Conservation (phyloP, 1,140 invertebrate species). For the Oppia nitens region DNA sequence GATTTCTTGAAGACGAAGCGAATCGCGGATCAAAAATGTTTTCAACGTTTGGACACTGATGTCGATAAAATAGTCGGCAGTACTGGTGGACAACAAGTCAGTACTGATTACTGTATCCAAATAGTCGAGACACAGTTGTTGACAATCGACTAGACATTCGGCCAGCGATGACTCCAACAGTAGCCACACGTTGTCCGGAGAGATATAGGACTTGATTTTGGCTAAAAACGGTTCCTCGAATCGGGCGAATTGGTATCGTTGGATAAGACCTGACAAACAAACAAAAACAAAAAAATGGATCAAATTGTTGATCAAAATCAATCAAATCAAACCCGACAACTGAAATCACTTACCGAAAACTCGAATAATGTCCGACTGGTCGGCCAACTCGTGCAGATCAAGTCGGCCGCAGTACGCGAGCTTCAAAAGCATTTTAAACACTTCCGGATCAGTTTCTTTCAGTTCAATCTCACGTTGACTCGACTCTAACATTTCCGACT, state of each 20-base stretch:
- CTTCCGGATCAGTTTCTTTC: conserved; percentile 7
- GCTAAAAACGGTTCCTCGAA: not conserved
- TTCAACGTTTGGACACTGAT: conserved; percentile 6
- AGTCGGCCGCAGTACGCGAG: not conserved
- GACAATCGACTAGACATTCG: not conserved
- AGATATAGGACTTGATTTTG: not conserved
- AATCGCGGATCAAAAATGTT: not conserved
- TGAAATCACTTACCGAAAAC: not conserved
- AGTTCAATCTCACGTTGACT: not conserved
- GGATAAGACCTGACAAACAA: not conserved
- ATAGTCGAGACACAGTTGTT: conserved; percentile 3
- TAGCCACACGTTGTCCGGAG: not conserved
- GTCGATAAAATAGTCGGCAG: not conserved
- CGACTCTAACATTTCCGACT: conserved; percentile 1
- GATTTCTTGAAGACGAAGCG: not conserved
- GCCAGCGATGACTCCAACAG: not conserved
- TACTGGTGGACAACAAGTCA: not conserved
- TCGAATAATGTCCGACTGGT: not conserved
- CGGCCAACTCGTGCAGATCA: not conserved
- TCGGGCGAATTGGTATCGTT: conserved; percentile 6
- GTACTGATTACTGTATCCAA: not conserved
- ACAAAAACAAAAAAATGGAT: not conserved
- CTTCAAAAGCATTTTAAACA: not conserved
- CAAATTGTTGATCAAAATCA: not conserved
- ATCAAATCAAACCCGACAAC: not conserved